A percentile compares a stretch with the other conserved stretches of the same genome.
Evolutionary conservation across 2,113 vertebrate genomes (phyloP).

Genomic region (Pterophyllum scalare): DNA sequence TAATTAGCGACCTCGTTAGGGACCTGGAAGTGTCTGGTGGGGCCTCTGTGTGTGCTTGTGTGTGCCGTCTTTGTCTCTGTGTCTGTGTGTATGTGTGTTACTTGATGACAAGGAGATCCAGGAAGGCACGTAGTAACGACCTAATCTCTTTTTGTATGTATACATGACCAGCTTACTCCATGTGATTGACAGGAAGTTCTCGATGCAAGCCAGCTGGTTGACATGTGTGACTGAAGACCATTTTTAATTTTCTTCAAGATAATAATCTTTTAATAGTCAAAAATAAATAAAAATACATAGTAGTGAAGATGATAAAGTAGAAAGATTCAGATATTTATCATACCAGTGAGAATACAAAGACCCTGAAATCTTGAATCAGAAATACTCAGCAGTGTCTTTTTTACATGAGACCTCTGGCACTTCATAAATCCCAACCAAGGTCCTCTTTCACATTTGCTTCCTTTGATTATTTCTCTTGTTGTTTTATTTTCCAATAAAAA

Average conservation of each 20-base stretch:
- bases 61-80: slow-evolving; percentile 30
- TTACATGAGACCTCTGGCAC: no score
- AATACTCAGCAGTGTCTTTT: not conserved
- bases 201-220: slow-evolving; percentile 15
- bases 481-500: not conserved
- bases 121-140: slow-evolving; percentile 22
- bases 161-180: slow-evolving; percentile 43
- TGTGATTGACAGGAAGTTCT: slow-evolving; percentile 37
- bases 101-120: slow-evolving; percentile 33
- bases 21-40: slow-evolving; percentile 81
- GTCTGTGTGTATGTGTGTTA: slow-evolving; percentile 11
- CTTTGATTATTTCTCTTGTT: not conserved
- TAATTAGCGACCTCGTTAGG: slow-evolving; percentile 87
- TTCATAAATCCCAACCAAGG: not conserved
- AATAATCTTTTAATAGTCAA: no score
- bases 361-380: not conserved
- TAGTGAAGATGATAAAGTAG: no score
- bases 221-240: not conserved
- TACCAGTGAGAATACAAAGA: no score
- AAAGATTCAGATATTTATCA: no score
- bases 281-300: no score
- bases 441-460: not conserved
- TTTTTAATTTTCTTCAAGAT: not conserved
- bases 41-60: slow-evolving; percentile 44
- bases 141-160: slow-evolving; percentile 50